Evolutionary conservation across 2,797 vertebrate genomes (phyloP).

Genomic region (Sebastolobus altivelis): DNA sequence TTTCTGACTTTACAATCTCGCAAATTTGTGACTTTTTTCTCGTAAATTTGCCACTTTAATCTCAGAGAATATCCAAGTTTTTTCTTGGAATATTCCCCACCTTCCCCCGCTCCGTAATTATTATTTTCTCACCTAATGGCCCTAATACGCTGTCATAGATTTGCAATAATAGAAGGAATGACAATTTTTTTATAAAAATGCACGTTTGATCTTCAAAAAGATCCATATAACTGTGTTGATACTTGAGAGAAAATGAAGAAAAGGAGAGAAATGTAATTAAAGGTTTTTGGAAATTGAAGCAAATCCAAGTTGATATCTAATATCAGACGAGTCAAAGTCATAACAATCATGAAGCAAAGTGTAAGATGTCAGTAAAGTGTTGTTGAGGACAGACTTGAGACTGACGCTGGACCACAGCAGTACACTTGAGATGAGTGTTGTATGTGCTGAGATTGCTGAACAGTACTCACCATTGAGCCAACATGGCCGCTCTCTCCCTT

Average conservation of each 20-base stretch:
- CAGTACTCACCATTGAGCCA: slow-evolving; percentile 86
- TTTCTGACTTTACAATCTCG: no score
- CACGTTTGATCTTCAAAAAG: slow-evolving; percentile 13
- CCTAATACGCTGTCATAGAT: no score
- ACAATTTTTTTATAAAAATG: not conserved
- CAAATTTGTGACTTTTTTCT: no score
- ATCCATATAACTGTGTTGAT: not conserved
- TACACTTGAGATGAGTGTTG: slow-evolving; percentile 22
- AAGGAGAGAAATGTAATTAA: slow-evolving; percentile 16
- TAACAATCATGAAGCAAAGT: slow-evolving; percentile 23
- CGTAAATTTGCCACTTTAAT: no score
- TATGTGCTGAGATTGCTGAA: slow-evolving; percentile 19
- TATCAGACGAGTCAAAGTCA: slow-evolving; percentile 22
- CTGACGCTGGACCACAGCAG: slow-evolving; percentile 12
- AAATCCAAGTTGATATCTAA: slow-evolving; percentile 3
- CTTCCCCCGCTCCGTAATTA: no score
- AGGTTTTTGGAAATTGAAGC: slow-evolving; percentile 19
- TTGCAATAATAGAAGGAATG: no score
- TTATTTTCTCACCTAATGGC: no score
- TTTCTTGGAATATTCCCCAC: no score
- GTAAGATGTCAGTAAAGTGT: slow-evolving; percentile 25
- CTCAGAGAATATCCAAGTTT: no score
- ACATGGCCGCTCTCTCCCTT: slow-evolving; percentile 92
- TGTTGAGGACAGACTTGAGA: slow-evolving; percentile 31
- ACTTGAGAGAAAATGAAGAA: not conserved